Base-by-base conservation (phyloP, 2,888 invertebrate species). In the Epinotia ramella region DNA sequence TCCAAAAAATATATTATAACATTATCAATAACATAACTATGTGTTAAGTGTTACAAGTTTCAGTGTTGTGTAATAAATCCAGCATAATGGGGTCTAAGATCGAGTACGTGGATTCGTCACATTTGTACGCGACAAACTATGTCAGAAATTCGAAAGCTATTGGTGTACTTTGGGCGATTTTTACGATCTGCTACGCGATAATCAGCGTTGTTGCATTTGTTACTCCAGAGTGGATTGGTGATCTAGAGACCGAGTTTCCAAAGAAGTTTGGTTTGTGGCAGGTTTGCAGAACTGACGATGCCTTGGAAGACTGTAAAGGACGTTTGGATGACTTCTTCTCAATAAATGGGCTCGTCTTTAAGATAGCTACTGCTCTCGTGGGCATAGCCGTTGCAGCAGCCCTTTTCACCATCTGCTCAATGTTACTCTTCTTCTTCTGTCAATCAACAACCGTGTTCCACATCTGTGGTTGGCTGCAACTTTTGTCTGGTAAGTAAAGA, bases 81-180 rank as follows among this genome's bases (percentile, higher is more conserved):
- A 86, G 86, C 73, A 75, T 78, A 86, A 98, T 98, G 98, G 98
- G 97, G 85, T 97, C 98, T 78, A 98, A 98, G 95, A 97, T 98
- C 88, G 98, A 98, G 89, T 98, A 98, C 95, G 98, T 98, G 84
- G 98, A 98, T 91, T 97, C 97, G 82, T 97, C 97, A 82, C 98
- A 98, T 93, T 96, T 98, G 89, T 97, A 98, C 94, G 98, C 98
- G 80, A 97, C 98, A 78, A 98, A 97, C 93, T 98, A 98, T 89
- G 97, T 98, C 81, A 96, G 98, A 83, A 98, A 98, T 95, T 98
- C 98, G 81, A 98, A 98, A 95, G 99, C 99, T 68, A 98, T 99
- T 80, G 99, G 98, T 70, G 99, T 99, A 78, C 95, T 99, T 81
- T 99, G 99, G 99, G 99, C 98, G 79, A 98, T 99, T 87, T 99